A percentile compares a stretch with the other conserved stretches of the same genome.
phyloP scores from a whole-genome alignment of 2,797 vertebrate species.

The Hemibagrus guttatus region DNA sequence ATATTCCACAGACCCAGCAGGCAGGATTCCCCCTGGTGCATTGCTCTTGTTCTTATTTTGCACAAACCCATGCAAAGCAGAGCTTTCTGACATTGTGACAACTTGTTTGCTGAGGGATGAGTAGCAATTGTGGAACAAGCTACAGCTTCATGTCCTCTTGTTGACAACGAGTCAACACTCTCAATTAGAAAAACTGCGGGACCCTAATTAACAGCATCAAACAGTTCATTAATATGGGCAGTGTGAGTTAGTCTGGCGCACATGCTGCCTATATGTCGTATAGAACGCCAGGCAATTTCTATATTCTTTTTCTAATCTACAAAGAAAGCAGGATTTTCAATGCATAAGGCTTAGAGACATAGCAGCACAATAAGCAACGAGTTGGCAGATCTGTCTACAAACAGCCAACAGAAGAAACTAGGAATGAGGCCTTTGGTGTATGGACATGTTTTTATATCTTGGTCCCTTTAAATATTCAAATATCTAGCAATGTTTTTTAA shows the following conservation, averaged over 20 bases:
- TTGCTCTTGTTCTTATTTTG: not conserved
- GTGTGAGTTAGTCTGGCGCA: conserved; percentile 72
- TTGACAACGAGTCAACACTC: conserved; percentile 77
- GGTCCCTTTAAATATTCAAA: not conserved
- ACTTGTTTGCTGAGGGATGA: conserved; percentile 16
- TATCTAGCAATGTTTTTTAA: not conserved
- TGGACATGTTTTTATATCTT: not conserved
- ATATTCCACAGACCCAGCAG: not conserved
- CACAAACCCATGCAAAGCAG: not conserved
- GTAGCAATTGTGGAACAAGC: conserved; percentile 60
- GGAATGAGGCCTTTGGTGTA: conserved; percentile 17
- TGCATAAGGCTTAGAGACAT: conserved; percentile 31
- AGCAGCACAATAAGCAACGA: conserved; percentile 27
- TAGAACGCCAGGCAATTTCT: conserved; percentile 50
- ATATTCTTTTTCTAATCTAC: conserved; percentile 57
- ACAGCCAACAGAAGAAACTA: not conserved
- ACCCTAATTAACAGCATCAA: conserved; percentile 87
- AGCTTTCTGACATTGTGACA: not conserved
- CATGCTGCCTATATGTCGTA: conserved; percentile 52
- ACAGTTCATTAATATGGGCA: conserved; percentile 83
- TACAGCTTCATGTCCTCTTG: conserved; percentile 74
- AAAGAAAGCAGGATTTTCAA: conserved; percentile 50
- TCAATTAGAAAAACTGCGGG: conserved; percentile 85
- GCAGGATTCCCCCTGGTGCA: not conserved
- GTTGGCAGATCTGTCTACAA: conserved; percentile 10